phyloP scores from a whole-genome alignment of 2,797 vertebrate species.

The Labroides dimidiatus region DNA sequence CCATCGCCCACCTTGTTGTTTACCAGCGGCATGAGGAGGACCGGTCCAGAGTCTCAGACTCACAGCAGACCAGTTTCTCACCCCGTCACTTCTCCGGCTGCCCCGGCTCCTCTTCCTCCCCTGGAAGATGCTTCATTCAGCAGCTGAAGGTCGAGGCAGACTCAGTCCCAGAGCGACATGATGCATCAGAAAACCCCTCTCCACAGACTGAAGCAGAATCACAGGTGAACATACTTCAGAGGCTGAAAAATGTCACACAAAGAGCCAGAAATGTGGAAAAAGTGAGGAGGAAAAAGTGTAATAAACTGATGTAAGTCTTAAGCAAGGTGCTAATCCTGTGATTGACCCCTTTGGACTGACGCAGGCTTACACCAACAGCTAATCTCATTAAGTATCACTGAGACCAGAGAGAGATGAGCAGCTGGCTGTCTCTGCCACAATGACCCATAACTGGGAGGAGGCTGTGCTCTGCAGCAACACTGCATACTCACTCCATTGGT shows the following conservation, averaged over 20 bases:
- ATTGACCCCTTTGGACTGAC: conserved; percentile 83
- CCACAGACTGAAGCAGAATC: conserved; percentile 1
- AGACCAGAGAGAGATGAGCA: conserved; percentile 67
- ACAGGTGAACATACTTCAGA: conserved; percentile 35
- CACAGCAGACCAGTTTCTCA: conserved; percentile 56
- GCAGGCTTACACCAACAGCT: conserved; percentile 76
- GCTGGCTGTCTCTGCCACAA: conserved; percentile 65
- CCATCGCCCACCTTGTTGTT: conserved; percentile 86
- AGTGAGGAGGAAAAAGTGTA: conserved; percentile 37
- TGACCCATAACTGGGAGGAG: conserved; percentile 54
- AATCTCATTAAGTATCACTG: conserved; percentile 84
- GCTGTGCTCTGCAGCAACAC: conserved; percentile 34
- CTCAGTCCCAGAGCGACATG: conserved; percentile 47
- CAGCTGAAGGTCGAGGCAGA: conserved; percentile 30
- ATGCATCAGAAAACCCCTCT: conserved; percentile 25
- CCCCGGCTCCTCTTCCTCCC: conserved; percentile 44
- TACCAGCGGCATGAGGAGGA: conserved; percentile 81
- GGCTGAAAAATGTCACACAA: neutral
- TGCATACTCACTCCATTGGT: conserved; percentile 25
- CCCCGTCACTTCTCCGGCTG: conserved; percentile 55
- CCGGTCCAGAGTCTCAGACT: conserved; percentile 64
- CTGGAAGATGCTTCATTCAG: conserved; percentile 68
- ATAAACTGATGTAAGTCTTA: conserved; percentile 65
- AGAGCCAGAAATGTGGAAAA: conserved; percentile 22
- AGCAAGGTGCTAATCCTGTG: conserved; percentile 82